Conservation (phyloP, 1,140 invertebrate genomes). For the Teleopsis dalmanni region DNA sequence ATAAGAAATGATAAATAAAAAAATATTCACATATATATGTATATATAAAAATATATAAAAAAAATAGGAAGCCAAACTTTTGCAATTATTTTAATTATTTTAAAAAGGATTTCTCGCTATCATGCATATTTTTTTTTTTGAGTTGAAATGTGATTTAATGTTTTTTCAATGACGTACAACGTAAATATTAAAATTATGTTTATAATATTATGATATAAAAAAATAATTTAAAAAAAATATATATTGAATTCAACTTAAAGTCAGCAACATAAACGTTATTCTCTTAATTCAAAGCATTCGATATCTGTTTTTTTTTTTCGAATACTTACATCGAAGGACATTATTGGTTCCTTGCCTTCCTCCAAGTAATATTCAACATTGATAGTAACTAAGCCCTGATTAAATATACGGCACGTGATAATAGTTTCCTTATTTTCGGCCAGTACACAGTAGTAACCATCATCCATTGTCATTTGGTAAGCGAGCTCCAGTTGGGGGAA, state of each 20-base stretch:
- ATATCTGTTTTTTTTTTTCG: too few relatives aligned
- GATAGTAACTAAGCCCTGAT: constrained; percentile 64
- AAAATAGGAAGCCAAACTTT: background rate
- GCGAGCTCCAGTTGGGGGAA: constrained; percentile 58
- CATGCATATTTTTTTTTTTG: too few relatives aligned
- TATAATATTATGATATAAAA: background rate
- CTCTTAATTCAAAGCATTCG: too few relatives aligned
- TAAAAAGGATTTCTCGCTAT: too few relatives aligned
- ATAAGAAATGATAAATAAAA: background rate
- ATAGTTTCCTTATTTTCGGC: constrained; percentile 60
- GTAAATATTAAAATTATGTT: too few relatives aligned
- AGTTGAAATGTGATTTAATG: too few relatives aligned
- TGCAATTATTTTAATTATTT: too few relatives aligned
- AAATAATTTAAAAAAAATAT: constrained; percentile 1
- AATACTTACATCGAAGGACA: constrained; percentile 63
- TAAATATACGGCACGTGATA: constrained; percentile 63
- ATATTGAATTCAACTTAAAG: too few relatives aligned
- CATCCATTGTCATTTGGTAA: constrained; percentile 52
- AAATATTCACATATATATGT: background rate
- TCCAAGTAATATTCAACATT: constrained; percentile 75
- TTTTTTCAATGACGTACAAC: too few relatives aligned
- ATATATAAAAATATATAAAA: background rate
- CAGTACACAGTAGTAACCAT: constrained; percentile 59
- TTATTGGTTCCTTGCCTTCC: constrained; percentile 60
- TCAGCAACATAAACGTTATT: background rate